Conservation (phyloP, 2,888 invertebrate genomes). For the Tachystola acroxantha region DNA sequence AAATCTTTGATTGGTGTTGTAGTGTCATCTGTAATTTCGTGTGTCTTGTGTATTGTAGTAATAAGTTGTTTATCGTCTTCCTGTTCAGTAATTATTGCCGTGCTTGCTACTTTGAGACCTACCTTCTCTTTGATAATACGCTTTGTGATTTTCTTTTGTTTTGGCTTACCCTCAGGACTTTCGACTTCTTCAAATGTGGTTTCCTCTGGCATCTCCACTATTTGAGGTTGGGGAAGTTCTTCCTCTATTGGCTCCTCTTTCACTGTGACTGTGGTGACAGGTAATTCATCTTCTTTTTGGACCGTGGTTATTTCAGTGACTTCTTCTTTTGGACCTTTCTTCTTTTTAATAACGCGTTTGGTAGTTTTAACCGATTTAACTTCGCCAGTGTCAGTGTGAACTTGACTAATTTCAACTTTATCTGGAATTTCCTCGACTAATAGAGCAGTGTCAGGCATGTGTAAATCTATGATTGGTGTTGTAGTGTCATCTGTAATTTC, state of each 20-base stretch:
- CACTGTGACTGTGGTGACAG: constrained; percentile 26
- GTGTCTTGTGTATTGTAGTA: constrained; percentile 23
- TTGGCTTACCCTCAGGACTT: constrained; percentile 44
- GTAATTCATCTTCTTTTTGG: constrained; percentile 39
- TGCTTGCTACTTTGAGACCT: constrained; percentile 29
- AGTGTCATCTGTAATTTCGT: constrained; percentile 24
- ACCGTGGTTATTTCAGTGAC: constrained; percentile 24
- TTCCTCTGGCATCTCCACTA: constrained; percentile 27
- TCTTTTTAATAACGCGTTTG: constrained; percentile 53
- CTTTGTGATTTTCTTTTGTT: constrained; percentile 28
- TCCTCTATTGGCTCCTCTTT: constrained; percentile 33
- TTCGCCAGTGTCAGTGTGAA: constrained; percentile 41
- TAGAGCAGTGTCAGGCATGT: constrained; percentile 21
- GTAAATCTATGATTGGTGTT: constrained; percentile 15
- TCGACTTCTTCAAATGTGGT: constrained; percentile 27
- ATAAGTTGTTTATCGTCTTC: constrained; percentile 23
- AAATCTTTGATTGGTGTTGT: constrained; percentile 6
- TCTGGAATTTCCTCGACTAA: constrained; percentile 33
- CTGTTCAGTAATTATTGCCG: constrained; percentile 21
- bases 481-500: constrained; percentile 29
- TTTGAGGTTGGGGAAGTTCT: constrained; percentile 19
- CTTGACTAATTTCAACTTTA: constrained; percentile 45
- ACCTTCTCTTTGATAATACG: constrained; percentile 49
- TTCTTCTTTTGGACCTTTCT: constrained; percentile 55
- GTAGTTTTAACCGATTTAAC: constrained; percentile 32